Conservation (phyloP, 2,113 vertebrate genomes). For the Turdus rufiventris region DNA sequence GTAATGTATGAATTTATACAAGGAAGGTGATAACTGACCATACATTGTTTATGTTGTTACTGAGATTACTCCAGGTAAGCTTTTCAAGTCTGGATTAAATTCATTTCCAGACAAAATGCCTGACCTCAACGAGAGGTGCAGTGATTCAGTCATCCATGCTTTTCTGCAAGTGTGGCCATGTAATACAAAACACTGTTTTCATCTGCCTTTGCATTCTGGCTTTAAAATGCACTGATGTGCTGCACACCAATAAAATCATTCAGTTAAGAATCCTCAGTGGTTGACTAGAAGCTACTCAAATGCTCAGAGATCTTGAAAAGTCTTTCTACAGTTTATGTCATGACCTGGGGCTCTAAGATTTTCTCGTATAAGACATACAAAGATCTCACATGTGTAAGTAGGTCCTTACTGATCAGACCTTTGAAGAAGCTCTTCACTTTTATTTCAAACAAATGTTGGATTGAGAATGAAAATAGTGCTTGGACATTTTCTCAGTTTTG, state of each 20-base stretch:
- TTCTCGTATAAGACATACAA: background rate
- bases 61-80: constrained; percentile 1
- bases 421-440: background rate
- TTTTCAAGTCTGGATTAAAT: constrained; percentile 27
- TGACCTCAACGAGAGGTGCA: background rate
- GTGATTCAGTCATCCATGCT: background rate
- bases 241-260: background rate
- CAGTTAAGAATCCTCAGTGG: background rate
- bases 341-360: background rate
- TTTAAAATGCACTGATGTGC: background rate
- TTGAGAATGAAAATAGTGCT: background rate
- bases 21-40: background rate
- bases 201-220: background rate
- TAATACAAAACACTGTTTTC: background rate
- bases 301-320: background rate
- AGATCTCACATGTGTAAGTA: background rate
- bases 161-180: background rate
- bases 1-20: background rate
- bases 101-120: background rate
- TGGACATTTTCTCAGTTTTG: background rate
- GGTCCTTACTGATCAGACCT: background rate
- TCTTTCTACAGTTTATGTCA: background rate
- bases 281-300: background rate
- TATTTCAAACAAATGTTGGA: background rate
- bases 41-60: background rate